Conservation (phyloP, 2,113 vertebrate genomes). For the Hemibagrus wyckioides region DNA sequence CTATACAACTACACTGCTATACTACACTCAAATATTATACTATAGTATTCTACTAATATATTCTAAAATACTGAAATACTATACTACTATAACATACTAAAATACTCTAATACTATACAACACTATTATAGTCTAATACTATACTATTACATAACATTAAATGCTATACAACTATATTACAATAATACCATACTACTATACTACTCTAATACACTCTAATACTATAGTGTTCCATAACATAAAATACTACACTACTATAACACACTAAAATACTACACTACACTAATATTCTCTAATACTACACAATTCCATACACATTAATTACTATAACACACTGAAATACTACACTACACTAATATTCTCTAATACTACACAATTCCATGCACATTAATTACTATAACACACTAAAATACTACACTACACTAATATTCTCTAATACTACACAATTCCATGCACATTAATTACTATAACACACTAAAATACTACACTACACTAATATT, state of each 20-base stretch:
- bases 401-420: no score
- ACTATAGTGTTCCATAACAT: neutral
- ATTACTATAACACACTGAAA: neutral
- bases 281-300: no score
- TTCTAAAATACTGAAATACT: neutral
- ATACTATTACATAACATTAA: neutral
- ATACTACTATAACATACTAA: neutral
- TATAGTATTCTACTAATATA: neutral
- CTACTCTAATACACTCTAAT: neutral
- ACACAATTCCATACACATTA: no score
- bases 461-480: neutral
- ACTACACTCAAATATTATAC: neutral
- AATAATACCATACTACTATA: neutral
- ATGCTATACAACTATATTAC: neutral
- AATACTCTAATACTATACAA: neutral
- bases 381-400: no score
- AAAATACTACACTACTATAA: neutral
- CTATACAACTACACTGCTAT: neutral
- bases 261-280: neutral
- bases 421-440: no score
- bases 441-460: neutral
- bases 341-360: neutral
- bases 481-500: neutral
- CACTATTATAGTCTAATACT: neutral
- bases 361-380: no score